These are phyloP conservation scores for Minunthozetes semirufus DNA, from an alignment of 2,888 invertebrate genomes.

Conservation along the genomic window DNA sequence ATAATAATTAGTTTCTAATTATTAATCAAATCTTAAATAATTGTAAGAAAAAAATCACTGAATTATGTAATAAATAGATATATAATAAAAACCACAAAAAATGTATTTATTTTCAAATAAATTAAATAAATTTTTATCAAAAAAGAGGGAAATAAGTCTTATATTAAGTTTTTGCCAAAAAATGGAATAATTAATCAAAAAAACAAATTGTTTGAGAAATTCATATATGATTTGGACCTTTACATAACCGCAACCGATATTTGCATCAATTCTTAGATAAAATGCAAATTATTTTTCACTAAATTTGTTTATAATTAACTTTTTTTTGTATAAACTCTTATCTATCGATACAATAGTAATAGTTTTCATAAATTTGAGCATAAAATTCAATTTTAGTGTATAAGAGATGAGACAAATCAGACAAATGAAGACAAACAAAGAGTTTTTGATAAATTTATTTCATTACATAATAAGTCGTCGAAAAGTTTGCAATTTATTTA, in stretches of 20 bases:
- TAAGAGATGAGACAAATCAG: too few relatives aligned
- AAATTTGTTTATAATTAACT: not conserved
- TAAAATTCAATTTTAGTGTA: not conserved
- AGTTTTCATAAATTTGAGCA: not conserved
- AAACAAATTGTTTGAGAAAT: not conserved
- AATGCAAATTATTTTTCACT: not conserved
- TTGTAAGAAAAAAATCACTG: too few relatives aligned
- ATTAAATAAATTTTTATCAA: not conserved
- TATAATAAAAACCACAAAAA: not conserved
- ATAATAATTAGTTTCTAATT: too few relatives aligned
- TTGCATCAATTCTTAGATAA: not conserved
- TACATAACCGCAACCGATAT: not conserved
- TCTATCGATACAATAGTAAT: not conserved
- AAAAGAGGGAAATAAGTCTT: too few relatives aligned
- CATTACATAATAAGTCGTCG: too few relatives aligned
- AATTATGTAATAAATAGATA: not conserved
- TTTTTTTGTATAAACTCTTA: not conserved
- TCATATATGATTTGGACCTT: conserved; percentile 4
- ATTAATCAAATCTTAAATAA: too few relatives aligned
- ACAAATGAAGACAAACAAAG: too few relatives aligned
- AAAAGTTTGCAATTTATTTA: too few relatives aligned
- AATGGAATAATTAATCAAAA: not conserved
- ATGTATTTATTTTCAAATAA: not conserved
- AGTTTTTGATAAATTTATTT: not conserved
- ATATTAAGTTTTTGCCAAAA: not conserved